A percentile compares a stretch with the other conserved stretches of the same genome.
These are phyloP conservation scores for Leucozona laternaria DNA, from an alignment of 2,888 invertebrate genomes.

Conservation along the genomic window DNA sequence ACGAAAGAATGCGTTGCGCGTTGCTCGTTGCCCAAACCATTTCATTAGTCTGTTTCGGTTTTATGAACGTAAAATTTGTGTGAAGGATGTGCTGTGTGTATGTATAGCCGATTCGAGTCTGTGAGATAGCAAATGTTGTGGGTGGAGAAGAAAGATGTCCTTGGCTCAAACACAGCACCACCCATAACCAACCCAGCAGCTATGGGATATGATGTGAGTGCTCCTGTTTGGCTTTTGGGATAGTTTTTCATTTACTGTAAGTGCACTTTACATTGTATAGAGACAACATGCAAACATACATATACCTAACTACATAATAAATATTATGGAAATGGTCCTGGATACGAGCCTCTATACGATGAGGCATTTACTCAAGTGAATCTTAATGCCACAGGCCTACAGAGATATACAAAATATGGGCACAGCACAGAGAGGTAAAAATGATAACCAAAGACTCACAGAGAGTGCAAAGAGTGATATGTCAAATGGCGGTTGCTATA, in stretches of 20 bases:
- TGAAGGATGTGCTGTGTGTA: slow-evolving; percentile 14
- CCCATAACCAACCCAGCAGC: not conserved
- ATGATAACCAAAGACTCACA: slow-evolving; percentile 58
- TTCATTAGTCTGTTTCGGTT: slow-evolving; percentile 59
- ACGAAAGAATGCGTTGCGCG: slow-evolving; percentile 59
- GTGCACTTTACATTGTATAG: slow-evolving; percentile 70
- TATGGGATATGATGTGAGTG: slow-evolving; percentile 39
- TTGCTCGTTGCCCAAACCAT: slow-evolving; percentile 62
- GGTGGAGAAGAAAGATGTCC: slow-evolving; percentile 25
- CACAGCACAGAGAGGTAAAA: slow-evolving; percentile 41
- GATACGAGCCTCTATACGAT: not conserved
- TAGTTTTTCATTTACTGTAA: slow-evolving; percentile 73
- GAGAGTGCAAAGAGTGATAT: slow-evolving; percentile 56
- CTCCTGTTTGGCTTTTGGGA: slow-evolving; percentile 63
- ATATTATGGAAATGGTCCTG: slow-evolving; percentile 63
- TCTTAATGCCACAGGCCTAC: slow-evolving; percentile 53
- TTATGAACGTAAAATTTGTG: slow-evolving; percentile 47
- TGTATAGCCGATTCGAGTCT: not conserved
- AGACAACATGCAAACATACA: slow-evolving; percentile 11
- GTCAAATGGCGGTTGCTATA: slow-evolving; percentile 63
- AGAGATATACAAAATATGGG: slow-evolving; percentile 18
- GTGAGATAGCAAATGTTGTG: not conserved
- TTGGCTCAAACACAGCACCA: not conserved
- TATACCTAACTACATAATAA: slow-evolving; percentile 4
- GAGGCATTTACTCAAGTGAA: slow-evolving; percentile 68